Evolutionary conservation across 2,113 vertebrate genomes (phyloP), one percentile per base, ranked within the genome.

Genomic region (Pseudorectes ferrugineus): DNA sequence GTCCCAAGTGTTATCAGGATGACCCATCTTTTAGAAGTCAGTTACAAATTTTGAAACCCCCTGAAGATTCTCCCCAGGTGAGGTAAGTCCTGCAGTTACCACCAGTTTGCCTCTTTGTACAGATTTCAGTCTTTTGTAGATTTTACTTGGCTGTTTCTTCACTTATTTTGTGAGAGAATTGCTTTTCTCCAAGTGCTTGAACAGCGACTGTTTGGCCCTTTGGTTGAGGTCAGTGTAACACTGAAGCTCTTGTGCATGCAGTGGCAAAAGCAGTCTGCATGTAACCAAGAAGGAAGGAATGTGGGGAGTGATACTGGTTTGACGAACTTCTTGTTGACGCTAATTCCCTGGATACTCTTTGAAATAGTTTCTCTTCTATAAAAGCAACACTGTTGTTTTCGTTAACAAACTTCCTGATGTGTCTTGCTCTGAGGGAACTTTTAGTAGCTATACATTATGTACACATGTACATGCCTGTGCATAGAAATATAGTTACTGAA

Each of bases 191-290:
- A 35, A 5, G 65, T 17, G 13, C 77, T 91, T 35, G 17, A 58
- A 8, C 13, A 24, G 36, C 0, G 0, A 1, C 36, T 22, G 5
- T 48, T 57, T 54, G 48, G 22, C 31, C 59, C 45, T 49, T 68
- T 55, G 7, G 0, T 0, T 17, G 24, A 71, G 46, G 24, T 13
- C 33, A 12, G 35, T 10, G 11, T 23, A 38, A 20, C 18, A 4
- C 11, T 2, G 10, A 7, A 52, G 36, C 12, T 52, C 25, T 63
- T 3, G 3, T 28, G 71, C 12, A 2, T 7, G 28, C 31, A 22
- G 25, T 13, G 25, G 12, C 35, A 36, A 57, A 63, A 59, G 40
- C 9, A 24, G 13, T 12, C 45, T 65, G 29, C 0, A 0, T 3
- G 25, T 14, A 65, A 42, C 42, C 19, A 24, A 29, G 33, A 26